Conservation (phyloP, 2,797 vertebrate genomes). For the Catamblyrhynchus diadema region DNA sequence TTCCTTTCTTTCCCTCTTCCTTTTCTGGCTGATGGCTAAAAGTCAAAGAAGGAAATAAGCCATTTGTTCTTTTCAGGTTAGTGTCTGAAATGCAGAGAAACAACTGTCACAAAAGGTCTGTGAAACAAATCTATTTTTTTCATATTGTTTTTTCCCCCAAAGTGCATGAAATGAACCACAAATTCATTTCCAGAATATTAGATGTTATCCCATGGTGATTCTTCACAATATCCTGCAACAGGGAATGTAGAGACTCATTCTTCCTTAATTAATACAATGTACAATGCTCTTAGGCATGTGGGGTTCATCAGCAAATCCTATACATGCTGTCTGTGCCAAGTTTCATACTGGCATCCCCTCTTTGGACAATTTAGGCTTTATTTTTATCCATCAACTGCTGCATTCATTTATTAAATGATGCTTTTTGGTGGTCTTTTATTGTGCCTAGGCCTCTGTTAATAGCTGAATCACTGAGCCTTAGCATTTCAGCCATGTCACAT, state of each 20-base stretch:
- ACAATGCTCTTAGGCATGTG: not conserved
- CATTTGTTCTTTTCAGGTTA: not conserved
- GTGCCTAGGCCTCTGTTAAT: not conserved
- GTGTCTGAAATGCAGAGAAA: not conserved
- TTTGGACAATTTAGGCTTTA: conserved; percentile 4
- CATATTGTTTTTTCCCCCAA: conserved; percentile 7
- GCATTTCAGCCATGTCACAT: not conserved
- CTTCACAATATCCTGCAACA: conserved; percentile 30
- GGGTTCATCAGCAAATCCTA: conserved; percentile 27
- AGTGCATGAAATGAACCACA: conserved; percentile 8
- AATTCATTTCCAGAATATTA: conserved; percentile 57
- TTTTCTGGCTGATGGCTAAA: not conserved
- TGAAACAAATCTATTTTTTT: not conserved
- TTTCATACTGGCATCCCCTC: not conserved
- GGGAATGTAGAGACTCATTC: not conserved
- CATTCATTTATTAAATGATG: conserved; percentile 45
- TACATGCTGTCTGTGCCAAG: conserved; percentile 13
- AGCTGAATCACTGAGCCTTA: conserved; percentile 24
- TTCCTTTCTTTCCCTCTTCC: not conserved
- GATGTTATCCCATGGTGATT: conserved; percentile 55
- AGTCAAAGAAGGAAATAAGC: not conserved
- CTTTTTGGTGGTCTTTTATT: not conserved
- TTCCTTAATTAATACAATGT: conserved; percentile 54
- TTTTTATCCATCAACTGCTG: conserved; percentile 10
- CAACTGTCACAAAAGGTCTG: not conserved